Percentiles rank a stretch among this genome's conserved stretches.
Evolutionary conservation across 2,797 vertebrate species (phyloP).

Genomic region (Myripristis jacobus): DNA sequence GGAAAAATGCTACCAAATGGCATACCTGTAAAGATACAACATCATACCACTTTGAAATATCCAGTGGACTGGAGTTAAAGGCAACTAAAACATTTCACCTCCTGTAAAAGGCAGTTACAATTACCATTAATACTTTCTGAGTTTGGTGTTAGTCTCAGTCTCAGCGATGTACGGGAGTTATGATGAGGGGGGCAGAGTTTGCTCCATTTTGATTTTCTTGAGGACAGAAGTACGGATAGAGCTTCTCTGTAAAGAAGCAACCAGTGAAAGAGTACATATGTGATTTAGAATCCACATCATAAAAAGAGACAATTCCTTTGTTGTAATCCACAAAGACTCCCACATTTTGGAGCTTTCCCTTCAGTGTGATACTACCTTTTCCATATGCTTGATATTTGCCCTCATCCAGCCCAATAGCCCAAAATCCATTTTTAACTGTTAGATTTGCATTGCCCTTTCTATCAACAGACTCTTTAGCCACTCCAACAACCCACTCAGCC

Average conservation of each 20-base stretch:
- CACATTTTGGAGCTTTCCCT: slow-evolving; percentile 22
- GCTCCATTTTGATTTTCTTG: accelerated
- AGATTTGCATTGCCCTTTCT: accelerated
- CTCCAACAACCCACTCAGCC: not conserved
- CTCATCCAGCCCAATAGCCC: not conserved
- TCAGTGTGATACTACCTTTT: not conserved
- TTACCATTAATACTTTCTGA: too few species aligned
- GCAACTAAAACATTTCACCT: too few species aligned
- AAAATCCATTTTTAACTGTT: not conserved
- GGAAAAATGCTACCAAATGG: too few species aligned
- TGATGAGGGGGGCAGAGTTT: slow-evolving; percentile 24
- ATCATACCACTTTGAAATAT: too few species aligned
- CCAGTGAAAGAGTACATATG: slow-evolving; percentile 26
- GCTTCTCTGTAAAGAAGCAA: slow-evolving; percentile 7
- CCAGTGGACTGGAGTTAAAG: too few species aligned
- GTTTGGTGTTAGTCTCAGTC: not conserved
- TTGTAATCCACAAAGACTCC: slow-evolving; percentile 36
- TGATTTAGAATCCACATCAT: slow-evolving; percentile 34
- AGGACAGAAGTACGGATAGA: slow-evolving; percentile 38
- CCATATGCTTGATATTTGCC: accelerated
- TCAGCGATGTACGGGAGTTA: slow-evolving; percentile 31
- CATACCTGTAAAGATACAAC: too few species aligned
- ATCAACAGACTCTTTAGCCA: slow-evolving; percentile 33
- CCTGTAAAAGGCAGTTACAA: too few species aligned
- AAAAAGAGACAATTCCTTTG: slow-evolving; percentile 37